These are phyloP conservation scores for Polyodon spathula DNA, from an alignment of 2,113 vertebrate species.

Conservation along the genomic window DNA sequence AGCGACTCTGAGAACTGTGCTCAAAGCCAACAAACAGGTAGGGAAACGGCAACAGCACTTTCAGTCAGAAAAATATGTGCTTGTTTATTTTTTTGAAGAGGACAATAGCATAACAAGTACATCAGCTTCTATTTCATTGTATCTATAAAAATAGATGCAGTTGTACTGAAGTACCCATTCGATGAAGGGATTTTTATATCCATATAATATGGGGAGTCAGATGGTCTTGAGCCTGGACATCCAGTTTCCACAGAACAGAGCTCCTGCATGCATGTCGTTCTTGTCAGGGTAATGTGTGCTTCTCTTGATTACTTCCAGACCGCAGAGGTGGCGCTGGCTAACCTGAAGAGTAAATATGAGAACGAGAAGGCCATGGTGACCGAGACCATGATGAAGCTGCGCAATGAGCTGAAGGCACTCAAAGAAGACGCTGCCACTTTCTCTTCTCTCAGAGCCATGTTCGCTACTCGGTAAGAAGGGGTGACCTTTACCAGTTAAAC, in stretches of 20 bases:
- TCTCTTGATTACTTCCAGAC: slow-evolving; percentile 54
- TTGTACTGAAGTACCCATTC: too few relatives aligned
- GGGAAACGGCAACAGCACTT: neutral
- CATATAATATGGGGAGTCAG: too few relatives aligned
- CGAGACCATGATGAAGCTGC: slow-evolving; percentile 92
- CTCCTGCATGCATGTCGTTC: neutral
- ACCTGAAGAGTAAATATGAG: slow-evolving; percentile 96
- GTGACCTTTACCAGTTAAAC: neutral
- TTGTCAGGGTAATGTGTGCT: neutral
- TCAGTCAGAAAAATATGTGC: too few relatives aligned
- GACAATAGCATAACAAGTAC: neutral
- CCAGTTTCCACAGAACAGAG: too few relatives aligned
- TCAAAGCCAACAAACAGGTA: slow-evolving; percentile 98
- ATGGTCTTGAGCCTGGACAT: too few relatives aligned
- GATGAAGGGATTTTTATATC: too few relatives aligned
- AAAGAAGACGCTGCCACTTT: slow-evolving; percentile 97
- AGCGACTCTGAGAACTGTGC: slow-evolving; percentile 88
- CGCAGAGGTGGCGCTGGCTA: slow-evolving; percentile 89
- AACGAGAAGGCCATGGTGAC: slow-evolving; percentile 93
- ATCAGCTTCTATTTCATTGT: too few relatives aligned
- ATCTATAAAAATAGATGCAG: too few relatives aligned
- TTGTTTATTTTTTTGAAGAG: neutral
- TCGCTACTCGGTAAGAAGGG: slow-evolving; percentile 79
- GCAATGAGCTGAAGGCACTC: slow-evolving; percentile 91
- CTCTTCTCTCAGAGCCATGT: slow-evolving; percentile 94